Percentiles rank a stretch among this genome's conserved stretches.
phyloP scores from a whole-genome alignment of 1,140 invertebrate genomes.

The Stenopsyche tienmushanensis region DNA sequence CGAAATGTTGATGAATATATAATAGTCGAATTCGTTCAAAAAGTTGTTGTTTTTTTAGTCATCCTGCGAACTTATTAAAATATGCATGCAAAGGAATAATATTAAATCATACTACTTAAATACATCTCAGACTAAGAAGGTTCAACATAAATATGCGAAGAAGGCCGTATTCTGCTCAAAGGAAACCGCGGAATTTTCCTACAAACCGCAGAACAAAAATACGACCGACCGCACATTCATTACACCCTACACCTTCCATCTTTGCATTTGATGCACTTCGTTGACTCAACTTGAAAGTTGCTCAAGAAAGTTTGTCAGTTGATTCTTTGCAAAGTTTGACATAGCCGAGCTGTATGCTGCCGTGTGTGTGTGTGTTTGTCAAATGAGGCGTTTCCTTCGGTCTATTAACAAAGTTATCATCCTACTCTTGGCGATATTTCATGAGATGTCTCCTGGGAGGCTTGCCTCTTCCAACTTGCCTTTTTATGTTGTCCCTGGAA shows the following conservation, averaged over 20 bases:
- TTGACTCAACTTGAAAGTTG: conserved; percentile 16
- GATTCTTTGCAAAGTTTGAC: neutral
- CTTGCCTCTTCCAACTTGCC: conserved; percentile 1
- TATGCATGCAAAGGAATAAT: too few relatives aligned
- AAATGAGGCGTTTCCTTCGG: conserved; percentile 20
- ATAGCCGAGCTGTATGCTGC: too few relatives aligned
- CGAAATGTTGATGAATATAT: too few relatives aligned
- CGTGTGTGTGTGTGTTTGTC: conserved; percentile 8
- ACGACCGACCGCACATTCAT: neutral
- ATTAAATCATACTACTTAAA: too few relatives aligned
- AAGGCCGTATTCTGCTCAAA: too few relatives aligned
- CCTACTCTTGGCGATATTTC: neutral
- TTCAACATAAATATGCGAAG: too few relatives aligned
- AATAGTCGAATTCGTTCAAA: too few relatives aligned
- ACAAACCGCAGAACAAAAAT: too few relatives aligned
- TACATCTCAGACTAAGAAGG: too few relatives aligned
- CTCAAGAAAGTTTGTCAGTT: conserved; percentile 9
- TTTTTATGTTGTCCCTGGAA: neutral
- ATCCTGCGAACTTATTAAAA: too few relatives aligned
- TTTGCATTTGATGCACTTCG: conserved; percentile 26
- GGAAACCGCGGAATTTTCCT: too few relatives aligned
- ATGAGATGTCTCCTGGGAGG: neutral
- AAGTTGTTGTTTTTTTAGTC: too few relatives aligned
- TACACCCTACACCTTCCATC: neutral
- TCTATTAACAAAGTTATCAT: conserved; percentile 23